Evolutionary conservation across 2,888 invertebrate species (phyloP).

Genomic region (Brenthis hecate): DNA sequence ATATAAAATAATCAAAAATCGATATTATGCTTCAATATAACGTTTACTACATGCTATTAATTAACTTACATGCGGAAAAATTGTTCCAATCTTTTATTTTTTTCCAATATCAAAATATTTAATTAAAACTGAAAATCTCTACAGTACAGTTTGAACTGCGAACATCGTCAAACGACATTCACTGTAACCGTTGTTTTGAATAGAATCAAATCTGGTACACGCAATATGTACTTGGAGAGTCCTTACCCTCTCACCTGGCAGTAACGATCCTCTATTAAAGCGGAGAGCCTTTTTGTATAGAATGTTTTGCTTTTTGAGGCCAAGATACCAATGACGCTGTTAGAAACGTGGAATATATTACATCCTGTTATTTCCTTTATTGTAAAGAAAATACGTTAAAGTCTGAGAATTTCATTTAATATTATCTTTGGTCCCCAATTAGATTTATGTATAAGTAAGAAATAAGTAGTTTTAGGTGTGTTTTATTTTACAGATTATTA

Average conservation of each 20-base stretch:
- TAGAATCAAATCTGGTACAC: conserved; percentile 34
- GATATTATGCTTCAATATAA: no score
- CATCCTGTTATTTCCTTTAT: not conserved
- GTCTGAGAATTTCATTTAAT: not conserved
- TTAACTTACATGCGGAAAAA: no score
- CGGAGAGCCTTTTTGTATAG: conserved; percentile 24
- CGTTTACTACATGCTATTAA: no score
- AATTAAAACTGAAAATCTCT: no score
- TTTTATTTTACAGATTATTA: no score
- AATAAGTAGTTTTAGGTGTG: no score
- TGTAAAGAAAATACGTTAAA: not conserved
- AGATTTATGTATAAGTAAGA: not conserved
- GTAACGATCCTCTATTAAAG: conserved; percentile 34
- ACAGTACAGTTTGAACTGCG: not conserved
- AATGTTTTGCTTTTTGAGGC: conserved; percentile 32
- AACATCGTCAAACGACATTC: conserved; percentile 17
- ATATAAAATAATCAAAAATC: no score
- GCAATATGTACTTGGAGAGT: conserved; percentile 32
- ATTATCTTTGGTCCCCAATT: not conserved
- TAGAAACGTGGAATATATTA: conserved; percentile 13
- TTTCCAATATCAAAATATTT: no score
- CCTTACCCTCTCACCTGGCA: conserved; percentile 35
- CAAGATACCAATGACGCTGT: conserved; percentile 25
- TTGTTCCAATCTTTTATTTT: no score
- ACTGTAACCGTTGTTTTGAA: conserved; percentile 20